Conservation (phyloP, 2,113 vertebrate species). For the Rhinoderma darwinii region DNA sequence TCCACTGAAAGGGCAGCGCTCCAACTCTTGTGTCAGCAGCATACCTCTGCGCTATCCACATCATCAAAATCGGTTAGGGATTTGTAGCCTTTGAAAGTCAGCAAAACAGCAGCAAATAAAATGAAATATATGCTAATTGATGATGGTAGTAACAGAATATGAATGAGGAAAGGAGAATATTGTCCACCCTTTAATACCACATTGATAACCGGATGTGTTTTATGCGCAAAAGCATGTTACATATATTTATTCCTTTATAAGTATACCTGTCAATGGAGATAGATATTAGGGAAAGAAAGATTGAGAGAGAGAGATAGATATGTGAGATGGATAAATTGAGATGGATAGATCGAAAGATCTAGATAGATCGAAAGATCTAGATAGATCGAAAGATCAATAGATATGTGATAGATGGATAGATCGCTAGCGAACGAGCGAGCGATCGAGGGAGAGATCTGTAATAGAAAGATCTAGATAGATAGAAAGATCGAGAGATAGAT, state of each 20-base stretch:
- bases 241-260: neutral
- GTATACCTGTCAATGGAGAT: neutral
- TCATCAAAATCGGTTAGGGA: conserved; percentile 33
- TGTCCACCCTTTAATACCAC: neutral
- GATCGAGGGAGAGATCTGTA: no score
- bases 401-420: no score
- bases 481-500: no score
- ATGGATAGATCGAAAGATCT: no score
- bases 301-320: no score
- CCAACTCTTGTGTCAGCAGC: conserved; percentile 27
- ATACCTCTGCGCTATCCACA: conserved; percentile 15
- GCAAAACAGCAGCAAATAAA: conserved; percentile 27
- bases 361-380: no score
- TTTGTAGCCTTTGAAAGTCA: conserved; percentile 12
- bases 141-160: neutral
- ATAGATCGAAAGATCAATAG: no score
- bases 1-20: neutral
- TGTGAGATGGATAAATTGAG: no score
- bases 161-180: neutral
- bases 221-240: neutral
- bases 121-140: conserved; percentile 22
- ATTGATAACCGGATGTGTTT: neutral
- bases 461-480: no score
- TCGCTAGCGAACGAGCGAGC: no score
- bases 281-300: no score